Evolutionary conservation across 1,140 invertebrate genomes (phyloP), one percentile per base, ranked within the genome.

Genomic region (Galendromus occidentalis): DNA sequence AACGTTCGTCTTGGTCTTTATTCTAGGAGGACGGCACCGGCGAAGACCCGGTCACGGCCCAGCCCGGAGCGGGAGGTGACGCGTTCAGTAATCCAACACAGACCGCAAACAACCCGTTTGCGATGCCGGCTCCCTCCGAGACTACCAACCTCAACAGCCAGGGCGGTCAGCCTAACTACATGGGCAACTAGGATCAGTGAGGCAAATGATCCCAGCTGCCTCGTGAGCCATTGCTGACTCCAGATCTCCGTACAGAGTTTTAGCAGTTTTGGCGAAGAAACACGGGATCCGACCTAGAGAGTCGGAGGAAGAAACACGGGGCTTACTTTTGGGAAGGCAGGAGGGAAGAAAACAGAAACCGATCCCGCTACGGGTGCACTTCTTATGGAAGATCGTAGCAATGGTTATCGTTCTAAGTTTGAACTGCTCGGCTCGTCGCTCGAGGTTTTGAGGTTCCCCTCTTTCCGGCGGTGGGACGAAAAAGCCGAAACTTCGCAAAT

Each of bases 91-190:
- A 33, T 18, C 51, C 51, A 25, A 33, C 17, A 17, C 51, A 59
- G 51, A 59, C 51, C 14, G 51, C 51, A 25, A 59, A 59, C 22
- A 59, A 59, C 22, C 51, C 51, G 51, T 59, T 59, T 59, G 51
- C 51, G 14, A 59, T 59, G 51, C 51, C 51, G 14, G 14, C 51
- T n/a, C 51, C 51, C 12, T 59, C 51, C 14, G 51, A 59, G 51
- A 59, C 51, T 17, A 59, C 51, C 51, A 59, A 59, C 20, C 22
- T 59, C 14, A 59, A 59, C 51, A 59, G 51, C 22, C 51, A 59
- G 33, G 51, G 51, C 14, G 51, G 51, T 33, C 51, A 59, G 51
- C 51, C 51, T 17, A 59, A 59, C 51, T 59, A 59, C 51, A 59
- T 59, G 51, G 51, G 51, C 4, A 59, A 59, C 51, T 59, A 59